Evolutionary conservation across 1,140 invertebrate species (phyloP), one percentile per base, ranked within the genome.

Genomic region (Dinothrombium tinctorium): DNA sequence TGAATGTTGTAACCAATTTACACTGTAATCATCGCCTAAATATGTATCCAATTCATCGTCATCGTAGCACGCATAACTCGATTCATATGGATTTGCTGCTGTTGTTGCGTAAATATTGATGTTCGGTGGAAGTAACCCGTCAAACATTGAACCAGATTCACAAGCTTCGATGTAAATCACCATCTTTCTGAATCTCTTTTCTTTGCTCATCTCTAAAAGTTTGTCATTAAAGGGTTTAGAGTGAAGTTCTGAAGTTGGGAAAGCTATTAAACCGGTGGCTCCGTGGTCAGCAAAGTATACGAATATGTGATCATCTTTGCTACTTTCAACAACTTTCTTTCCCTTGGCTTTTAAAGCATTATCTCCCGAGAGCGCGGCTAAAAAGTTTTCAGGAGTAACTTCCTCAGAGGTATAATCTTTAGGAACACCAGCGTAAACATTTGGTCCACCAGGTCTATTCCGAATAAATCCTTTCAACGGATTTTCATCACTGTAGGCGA

Each of bases 201-300:
- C 49, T n/a, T 53, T 36, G 43, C 61, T 38, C 64, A 68, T 65
- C 14, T 53, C 47, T 22, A 55, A 53, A 5, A 67, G 44, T 7
- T 56, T 54, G 23, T 57, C 48, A 20, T 54, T 62, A 14, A 68
- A 47, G 19, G 59, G 48, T 28, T 49, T 49, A 7, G 60, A 57
- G 44, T 61, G 53, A 1, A 68, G 50, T 37, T 53, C 4, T 17
- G 55, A 51, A 22, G 48, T 33, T 3, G 68, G 68, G 52, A 73
- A 73, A 26, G 57, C 63, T 25, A 73, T 52, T 24, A 72, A 38
- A 19, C 68, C 68, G 15, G 63, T 60, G 14, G 60, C 68, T 29
- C 71, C 71, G 53, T 74, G 72, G 52, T 74, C 72, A 39, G 65
- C 64, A 59, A 72, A 72, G 50, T 69, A 69, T 4, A 73, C 60